Base-by-base conservation (phyloP, 2,113 vertebrate genomes). In the Tringa solitaria region DNA sequence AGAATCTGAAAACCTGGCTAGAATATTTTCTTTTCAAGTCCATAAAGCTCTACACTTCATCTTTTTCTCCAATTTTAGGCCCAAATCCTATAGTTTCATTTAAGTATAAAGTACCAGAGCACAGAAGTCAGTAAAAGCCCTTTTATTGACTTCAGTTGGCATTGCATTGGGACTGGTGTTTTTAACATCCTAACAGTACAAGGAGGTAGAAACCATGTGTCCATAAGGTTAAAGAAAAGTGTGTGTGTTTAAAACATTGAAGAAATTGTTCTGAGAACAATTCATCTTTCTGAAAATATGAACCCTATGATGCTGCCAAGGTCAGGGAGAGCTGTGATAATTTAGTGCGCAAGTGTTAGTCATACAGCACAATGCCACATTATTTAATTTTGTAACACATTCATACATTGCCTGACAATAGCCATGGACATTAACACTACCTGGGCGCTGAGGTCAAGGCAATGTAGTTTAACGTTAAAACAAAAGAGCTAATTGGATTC, bases 311-410 rank as follows among this genome's bases (percentile, higher is more conserved):
- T 96, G 96, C 95, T 96, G 96, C 94, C 96, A 97, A 97, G 96
- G 96, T 96, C 96, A 97, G 94, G 74, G 89, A 97, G 96, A 97
- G 94, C 96, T 96, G 95, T 93, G 96, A 96, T 96, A 96, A 97
- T 97, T 97, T 94, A 97, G 95, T 76, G 91, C 5, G 5, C 94
- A 96, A 97, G 95, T 91, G 94, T 91, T 87, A 96, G 92, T 96
- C 94, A 67, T 67, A 19, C 87, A 87, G 87, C 95, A 96, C 96
- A 97, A 96, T 96, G 94, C 93, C 95, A 96, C 96, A 70, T 95
- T 93, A 94, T 95, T 97, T 97, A 95, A 96, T 97, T 97, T 96
- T 88, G 93, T 90, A 96, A 95, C 93, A 95, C 95, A 89, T 96
- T 95, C 92, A 91, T 93, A 95, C 87, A 70, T 78, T 68, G 84